Conservation (phyloP, 2,888 invertebrate genomes). For the Spilosoma lubricipeda region DNA sequence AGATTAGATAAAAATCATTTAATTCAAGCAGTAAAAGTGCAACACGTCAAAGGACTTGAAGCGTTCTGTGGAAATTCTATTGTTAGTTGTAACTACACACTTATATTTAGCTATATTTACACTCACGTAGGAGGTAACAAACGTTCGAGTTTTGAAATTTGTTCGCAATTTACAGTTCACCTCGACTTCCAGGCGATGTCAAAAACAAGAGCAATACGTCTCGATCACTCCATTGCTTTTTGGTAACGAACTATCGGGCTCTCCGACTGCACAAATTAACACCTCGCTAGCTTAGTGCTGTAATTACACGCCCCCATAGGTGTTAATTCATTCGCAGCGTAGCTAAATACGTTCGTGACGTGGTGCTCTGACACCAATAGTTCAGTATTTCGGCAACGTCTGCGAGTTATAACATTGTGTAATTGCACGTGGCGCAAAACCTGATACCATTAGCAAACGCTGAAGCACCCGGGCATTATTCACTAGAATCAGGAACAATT, state of each 20-base stretch:
- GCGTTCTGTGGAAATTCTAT: conserved; percentile 34
- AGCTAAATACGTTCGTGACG: conserved; percentile 43
- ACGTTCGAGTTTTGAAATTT: conserved; percentile 57
- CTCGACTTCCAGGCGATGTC: conserved; percentile 44
- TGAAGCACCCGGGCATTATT: conserved; percentile 43
- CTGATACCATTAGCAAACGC: conserved; percentile 39
- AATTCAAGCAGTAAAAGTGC: conserved; percentile 32
- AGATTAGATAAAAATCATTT: too few relatives aligned
- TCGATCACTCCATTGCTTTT: conserved; percentile 51
- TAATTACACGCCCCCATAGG: conserved; percentile 57
- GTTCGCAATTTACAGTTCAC: conserved; percentile 55
- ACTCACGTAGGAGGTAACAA: too few relatives aligned
- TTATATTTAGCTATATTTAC: too few relatives aligned
- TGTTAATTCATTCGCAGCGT: conserved; percentile 54
- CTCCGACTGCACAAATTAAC: conserved; percentile 54
- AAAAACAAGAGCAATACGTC: conserved; percentile 51
- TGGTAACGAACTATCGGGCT: conserved; percentile 47
- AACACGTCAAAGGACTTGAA: conserved; percentile 37
- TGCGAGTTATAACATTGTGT: conserved; percentile 53
- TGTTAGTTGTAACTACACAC: conserved; percentile 45
- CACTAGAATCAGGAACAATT: conserved; percentile 45
- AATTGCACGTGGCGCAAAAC: conserved; percentile 46
- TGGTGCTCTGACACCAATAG: conserved; percentile 33
- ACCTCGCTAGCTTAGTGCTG: conserved; percentile 46
- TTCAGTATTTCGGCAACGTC: conserved; percentile 40